These are phyloP conservation scores for Nothura maculosa DNA, from an alignment of 2,797 vertebrate genomes.

Conservation along the genomic window DNA sequence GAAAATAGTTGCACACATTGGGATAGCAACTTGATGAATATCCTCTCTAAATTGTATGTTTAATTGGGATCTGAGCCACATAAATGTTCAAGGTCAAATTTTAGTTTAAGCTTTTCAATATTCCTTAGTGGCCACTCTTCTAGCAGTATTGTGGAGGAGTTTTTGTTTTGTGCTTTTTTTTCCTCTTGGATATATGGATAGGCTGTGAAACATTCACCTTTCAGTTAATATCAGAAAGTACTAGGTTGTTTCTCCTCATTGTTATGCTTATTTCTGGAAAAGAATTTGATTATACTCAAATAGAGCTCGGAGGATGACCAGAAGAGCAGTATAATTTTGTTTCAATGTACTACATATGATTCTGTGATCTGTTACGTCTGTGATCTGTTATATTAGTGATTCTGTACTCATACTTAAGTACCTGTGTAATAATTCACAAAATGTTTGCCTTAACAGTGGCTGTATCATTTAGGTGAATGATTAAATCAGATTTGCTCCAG, in stretches of 20 bases:
- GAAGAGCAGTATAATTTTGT: not conserved
- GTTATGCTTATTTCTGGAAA: not conserved
- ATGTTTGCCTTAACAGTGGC: not conserved
- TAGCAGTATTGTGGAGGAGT: not conserved
- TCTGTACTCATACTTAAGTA: fast-evolving
- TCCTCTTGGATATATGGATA: not conserved
- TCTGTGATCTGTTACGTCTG: not conserved
- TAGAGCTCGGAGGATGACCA: not conserved
- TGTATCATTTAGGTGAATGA: not conserved
- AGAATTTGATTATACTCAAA: not conserved
- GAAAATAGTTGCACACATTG: not conserved
- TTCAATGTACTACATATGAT: not conserved
- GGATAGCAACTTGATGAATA: not conserved
- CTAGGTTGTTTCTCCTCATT: not conserved
- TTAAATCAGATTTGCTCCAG: not conserved
- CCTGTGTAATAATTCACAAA: not conserved
- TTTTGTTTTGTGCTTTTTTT: not conserved
- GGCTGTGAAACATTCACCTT: not conserved
- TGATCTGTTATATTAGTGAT: not conserved
- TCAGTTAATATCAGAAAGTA: not conserved
- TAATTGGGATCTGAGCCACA: not conserved
- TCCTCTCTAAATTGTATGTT: not conserved
- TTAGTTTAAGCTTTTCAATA: not conserved
- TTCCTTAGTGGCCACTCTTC: not conserved
- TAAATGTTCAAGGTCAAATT: not conserved